Percentiles rank a stretch among this genome's conserved stretches.
These are phyloP conservation scores for Chironomus riparius DNA, from an alignment of 2,888 invertebrate species.

Conservation along the genomic window DNA sequence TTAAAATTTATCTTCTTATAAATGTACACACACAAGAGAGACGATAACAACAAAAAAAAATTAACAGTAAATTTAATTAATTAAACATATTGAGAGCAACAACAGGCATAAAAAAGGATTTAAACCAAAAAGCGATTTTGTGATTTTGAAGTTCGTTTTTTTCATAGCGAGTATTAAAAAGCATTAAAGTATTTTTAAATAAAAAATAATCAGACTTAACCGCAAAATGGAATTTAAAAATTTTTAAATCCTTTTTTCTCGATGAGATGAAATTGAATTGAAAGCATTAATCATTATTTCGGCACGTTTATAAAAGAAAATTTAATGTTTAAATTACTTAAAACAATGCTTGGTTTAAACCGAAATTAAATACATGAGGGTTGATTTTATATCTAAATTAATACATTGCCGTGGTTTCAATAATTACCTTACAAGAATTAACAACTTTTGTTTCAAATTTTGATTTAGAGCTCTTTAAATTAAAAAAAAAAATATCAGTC, in stretches of 20 bases:
- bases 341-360: too few species aligned
- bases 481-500: too few species aligned
- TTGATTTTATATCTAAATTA: too few species aligned
- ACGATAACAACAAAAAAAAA: neutral
- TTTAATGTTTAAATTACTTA: too few species aligned
- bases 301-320: too few species aligned
- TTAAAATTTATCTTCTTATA: neutral
- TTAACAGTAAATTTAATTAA: slow-evolving; percentile 10
- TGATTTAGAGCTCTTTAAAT: too few species aligned
- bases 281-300: neutral
- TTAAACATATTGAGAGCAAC: slow-evolving; percentile 15
- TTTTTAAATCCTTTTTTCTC: neutral
- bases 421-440: neutral
- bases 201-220: slow-evolving; percentile 23
- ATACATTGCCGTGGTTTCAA: neutral
- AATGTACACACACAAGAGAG: neutral
- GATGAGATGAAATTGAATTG: neutral
- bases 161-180: neutral
- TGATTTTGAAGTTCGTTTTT: neutral
- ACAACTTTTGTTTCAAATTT: neutral
- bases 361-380: too few species aligned
- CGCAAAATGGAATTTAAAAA: neutral
- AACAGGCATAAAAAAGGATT: neutral
- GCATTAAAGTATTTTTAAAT: slow-evolving; percentile 22
- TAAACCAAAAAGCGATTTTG: neutral